phyloP scores from a whole-genome alignment of 2,888 invertebrate species.

The Spialia ferax region DNA sequence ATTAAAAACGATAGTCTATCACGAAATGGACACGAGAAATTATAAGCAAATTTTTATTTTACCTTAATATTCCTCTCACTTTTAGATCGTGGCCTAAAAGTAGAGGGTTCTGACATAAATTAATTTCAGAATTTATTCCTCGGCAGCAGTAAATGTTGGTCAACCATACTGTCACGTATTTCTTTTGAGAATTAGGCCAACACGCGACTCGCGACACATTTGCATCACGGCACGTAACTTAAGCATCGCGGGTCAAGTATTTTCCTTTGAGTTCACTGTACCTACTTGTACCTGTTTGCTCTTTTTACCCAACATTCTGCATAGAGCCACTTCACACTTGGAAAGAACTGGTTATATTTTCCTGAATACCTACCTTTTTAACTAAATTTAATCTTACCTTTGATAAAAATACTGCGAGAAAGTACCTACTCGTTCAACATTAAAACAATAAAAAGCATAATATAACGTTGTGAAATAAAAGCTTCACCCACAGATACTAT shows the following conservation, averaged over 20 bases:
- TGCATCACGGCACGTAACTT: slow-evolving; percentile 34
- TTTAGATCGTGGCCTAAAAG: slow-evolving; percentile 20
- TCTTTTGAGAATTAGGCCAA: slow-evolving; percentile 38
- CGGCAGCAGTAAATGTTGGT: slow-evolving; percentile 33
- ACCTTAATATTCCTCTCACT: slow-evolving; percentile 9
- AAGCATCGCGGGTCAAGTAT: slow-evolving; percentile 36
- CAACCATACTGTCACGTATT: slow-evolving; percentile 27
- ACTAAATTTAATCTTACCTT: neutral
- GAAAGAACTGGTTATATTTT: neutral
- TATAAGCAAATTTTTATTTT: neutral
- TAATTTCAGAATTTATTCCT: slow-evolving; percentile 27
- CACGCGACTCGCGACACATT: slow-evolving; percentile 40
- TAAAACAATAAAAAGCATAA: too few relatives aligned
- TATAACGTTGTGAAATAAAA: too few relatives aligned
- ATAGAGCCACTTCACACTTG: slow-evolving; percentile 16
- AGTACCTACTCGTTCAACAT: too few relatives aligned
- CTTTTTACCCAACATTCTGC: slow-evolving; percentile 27
- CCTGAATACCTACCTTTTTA: neutral
- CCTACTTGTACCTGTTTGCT: slow-evolving; percentile 26
- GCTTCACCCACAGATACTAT: too few relatives aligned
- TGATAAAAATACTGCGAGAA: too few relatives aligned
- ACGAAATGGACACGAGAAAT: neutral
- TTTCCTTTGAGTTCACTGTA: slow-evolving; percentile 35
- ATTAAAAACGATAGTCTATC: too few relatives aligned
- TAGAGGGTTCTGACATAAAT: slow-evolving; percentile 30